Evolutionary conservation across 1,140 invertebrate species (phyloP).

Genomic region (Halyomorpha halys): DNA sequence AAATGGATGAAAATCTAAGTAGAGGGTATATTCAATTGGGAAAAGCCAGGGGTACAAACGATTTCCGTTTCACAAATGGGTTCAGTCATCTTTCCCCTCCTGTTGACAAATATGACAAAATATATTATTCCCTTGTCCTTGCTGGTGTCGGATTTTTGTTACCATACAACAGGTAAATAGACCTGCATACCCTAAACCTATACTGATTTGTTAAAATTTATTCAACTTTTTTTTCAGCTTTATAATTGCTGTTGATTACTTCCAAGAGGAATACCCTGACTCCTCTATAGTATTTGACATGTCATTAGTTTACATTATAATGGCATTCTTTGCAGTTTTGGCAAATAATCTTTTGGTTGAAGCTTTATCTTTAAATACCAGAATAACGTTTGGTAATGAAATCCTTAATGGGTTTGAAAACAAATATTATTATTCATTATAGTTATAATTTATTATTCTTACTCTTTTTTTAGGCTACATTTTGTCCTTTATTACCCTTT

Average conservation of each 20-base stretch:
- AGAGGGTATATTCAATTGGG: slow-evolving; percentile 53
- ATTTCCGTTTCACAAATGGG: slow-evolving; percentile 43
- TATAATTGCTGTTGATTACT: slow-evolving; percentile 82
- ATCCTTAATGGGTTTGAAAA: not conserved
- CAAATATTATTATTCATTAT: slow-evolving; percentile 7
- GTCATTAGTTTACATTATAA: slow-evolving; percentile 78
- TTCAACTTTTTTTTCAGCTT: slow-evolving; percentile 50
- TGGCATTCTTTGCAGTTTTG: slow-evolving; percentile 74
- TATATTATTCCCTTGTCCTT: slow-evolving; percentile 68
- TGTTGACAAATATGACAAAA: slow-evolving; percentile 61
- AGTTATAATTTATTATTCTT: not conserved
- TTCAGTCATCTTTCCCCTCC: slow-evolving; percentile 52
- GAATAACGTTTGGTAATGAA: slow-evolving; percentile 71
- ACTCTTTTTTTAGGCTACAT: slow-evolving; percentile 56
- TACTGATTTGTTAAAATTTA: not conserved
- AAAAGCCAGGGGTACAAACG: slow-evolving; percentile 42
- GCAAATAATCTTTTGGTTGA: slow-evolving; percentile 78
- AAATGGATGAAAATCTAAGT: slow-evolving; percentile 53
- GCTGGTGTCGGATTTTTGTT: slow-evolving; percentile 83
- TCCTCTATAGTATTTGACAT: slow-evolving; percentile 84
- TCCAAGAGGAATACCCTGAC: slow-evolving; percentile 68
- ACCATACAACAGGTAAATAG: slow-evolving; percentile 74
- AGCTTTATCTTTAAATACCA: slow-evolving; percentile 64
- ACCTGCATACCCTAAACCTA: not conserved
- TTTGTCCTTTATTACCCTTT: slow-evolving; percentile 65